Percentiles rank a stretch among this genome's conserved stretches.
phyloP scores from a whole-genome alignment of 2,888 invertebrate genomes.

The Glaucopsyche alexis region DNA sequence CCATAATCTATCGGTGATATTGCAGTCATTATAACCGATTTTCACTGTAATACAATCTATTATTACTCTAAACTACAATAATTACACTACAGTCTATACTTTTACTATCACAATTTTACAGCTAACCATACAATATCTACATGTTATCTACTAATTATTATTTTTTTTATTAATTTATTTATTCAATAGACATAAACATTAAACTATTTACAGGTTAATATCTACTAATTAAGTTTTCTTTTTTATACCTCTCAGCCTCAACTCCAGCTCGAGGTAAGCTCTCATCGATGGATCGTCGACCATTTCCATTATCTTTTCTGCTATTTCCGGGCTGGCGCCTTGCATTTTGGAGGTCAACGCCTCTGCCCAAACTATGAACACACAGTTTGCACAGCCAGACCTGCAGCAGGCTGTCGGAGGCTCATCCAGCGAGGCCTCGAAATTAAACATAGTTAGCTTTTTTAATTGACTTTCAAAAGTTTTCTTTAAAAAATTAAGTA shows the following conservation, averaged over 20 bases:
- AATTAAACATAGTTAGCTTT: constrained; percentile 33
- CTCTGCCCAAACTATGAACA: constrained; percentile 95
- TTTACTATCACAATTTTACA: no score
- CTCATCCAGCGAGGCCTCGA: constrained; percentile 78
- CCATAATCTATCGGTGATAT: no score
- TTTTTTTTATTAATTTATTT: no score
- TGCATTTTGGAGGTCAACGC: constrained; percentile 82
- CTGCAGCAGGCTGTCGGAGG: constrained; percentile 93
- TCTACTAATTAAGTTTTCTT: constrained; percentile 41
- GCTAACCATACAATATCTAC: not conserved
- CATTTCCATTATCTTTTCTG: constrained; percentile 85
- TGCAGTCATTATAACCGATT: no score
- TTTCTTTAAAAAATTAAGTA: no score
- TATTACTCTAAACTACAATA: no score
- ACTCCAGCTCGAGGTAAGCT: constrained; percentile 89
- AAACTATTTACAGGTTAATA: no score
- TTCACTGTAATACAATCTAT: no score
- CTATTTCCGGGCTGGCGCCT: constrained; percentile 84
- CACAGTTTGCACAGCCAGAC: constrained; percentile 96
- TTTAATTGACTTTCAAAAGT: not conserved
- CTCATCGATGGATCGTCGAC: constrained; percentile 90
- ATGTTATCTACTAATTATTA: not conserved
- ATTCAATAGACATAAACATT: no score
- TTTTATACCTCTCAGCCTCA: constrained; percentile 72
- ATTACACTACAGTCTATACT: no score